Evolutionary conservation across 30 jellyfish, hydroid and myxozoan genomes (phyloP).

Genomic region (Haliclystus octoradiatus): DNA sequence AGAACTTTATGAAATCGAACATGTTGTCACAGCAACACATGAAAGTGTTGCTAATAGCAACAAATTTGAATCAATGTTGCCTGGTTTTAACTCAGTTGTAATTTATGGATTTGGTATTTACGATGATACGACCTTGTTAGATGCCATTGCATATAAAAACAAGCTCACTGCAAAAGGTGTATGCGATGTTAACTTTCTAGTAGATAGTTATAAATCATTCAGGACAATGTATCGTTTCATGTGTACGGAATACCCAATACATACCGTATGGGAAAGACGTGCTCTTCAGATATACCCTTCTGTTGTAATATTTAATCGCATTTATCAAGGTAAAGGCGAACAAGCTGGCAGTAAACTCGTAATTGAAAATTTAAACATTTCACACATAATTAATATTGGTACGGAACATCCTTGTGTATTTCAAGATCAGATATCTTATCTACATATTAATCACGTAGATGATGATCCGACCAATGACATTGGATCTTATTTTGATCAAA

Average conservation of each 20-base stretch:
- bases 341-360: conserved; percentile 57
- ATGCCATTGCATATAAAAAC: conserved; percentile 1
- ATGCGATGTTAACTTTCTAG: conserved; percentile 51
- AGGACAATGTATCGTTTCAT: conserved; percentile 40
- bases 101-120: conserved; percentile 28
- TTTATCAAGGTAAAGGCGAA: conserved; percentile 86
- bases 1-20: conserved; percentile 11
- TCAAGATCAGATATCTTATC: conserved; percentile 32
- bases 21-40: conserved; percentile 58
- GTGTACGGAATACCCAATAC: conserved; percentile 39
- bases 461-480: conserved; percentile 40
- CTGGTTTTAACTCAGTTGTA: conserved; percentile 17
- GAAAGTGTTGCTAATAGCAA: conserved; percentile 3
- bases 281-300: conserved; percentile 58
- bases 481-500: conserved; percentile 29
- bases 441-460: conserved; percentile 46
- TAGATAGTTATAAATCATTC: conserved; percentile 35
- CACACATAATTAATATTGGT: conserved; percentile 56
- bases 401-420: conserved; percentile 63
- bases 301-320: conserved; percentile 24
- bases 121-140: background rate
- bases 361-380: conserved; percentile 39
- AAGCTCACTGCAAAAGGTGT: conserved; percentile 34
- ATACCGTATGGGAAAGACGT: conserved; percentile 45
- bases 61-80: conserved; percentile 23